Evolutionary conservation across 2,797 vertebrate genomes (phyloP).

Genomic region (Onychomys arenicola): DNA sequence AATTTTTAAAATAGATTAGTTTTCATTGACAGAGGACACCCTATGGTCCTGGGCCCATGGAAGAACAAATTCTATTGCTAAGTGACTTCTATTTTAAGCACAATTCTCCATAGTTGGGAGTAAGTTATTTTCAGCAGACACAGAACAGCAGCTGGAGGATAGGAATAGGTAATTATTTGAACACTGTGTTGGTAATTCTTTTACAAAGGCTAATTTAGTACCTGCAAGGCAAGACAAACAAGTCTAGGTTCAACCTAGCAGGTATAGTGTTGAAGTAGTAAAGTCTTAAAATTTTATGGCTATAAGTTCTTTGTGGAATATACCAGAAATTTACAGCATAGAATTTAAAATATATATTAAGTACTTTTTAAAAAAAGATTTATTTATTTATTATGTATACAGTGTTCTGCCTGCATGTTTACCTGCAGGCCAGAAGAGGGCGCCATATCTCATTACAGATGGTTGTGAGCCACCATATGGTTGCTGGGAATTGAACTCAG

Average conservation of each 20-base stretch:
- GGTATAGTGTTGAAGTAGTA: not conserved
- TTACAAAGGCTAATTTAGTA: not conserved
- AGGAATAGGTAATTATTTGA: not conserved
- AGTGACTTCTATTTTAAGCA: not conserved
- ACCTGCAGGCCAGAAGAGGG: too few species aligned
- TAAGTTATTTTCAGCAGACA: not conserved
- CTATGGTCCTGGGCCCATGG: not conserved
- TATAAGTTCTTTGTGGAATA: not conserved
- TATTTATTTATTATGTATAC: too few species aligned
- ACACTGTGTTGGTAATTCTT: not conserved
- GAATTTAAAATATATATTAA: not conserved
- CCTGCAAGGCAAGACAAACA: not conserved
- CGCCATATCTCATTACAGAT: too few species aligned
- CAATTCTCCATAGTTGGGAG: not conserved
- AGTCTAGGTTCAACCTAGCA: not conserved
- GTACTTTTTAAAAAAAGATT: not conserved
- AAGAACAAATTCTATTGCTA: not conserved
- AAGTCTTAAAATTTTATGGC: not conserved
- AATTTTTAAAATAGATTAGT: not conserved
- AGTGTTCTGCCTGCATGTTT: too few species aligned
- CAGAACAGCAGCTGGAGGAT: not conserved
- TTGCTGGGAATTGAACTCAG: too few species aligned
- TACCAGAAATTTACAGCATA: not conserved
- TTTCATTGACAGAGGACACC: not conserved
- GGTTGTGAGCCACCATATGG: too few species aligned